Evolutionary conservation across 1,140 invertebrate genomes (phyloP), one percentile per base, ranked within the genome.

Genomic region (Cylas formicarius): DNA sequence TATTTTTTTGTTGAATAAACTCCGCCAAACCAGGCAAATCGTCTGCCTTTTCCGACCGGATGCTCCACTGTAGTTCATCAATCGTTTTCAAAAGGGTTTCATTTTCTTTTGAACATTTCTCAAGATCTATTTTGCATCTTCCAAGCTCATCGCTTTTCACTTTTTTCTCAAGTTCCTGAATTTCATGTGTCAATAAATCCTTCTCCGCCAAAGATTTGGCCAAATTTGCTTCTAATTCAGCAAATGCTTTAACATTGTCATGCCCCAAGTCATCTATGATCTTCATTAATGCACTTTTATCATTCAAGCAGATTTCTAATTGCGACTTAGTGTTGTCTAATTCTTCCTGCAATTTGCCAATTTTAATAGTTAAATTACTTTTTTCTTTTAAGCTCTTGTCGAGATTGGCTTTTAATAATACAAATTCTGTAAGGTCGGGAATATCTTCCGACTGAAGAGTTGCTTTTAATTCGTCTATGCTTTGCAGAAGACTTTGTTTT

Each of bases 301-400:
- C 24, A 35, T 20, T 33, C 14, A 48, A 26, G 18, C 26, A 14
- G 1, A 43, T 28, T 20, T 31, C 33, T 18, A 36, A 13, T 41
- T 41, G 2, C 2, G 17, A 14, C 26, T 34, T 34, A 0, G 27
- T 10, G 5, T 18, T 29, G 2, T 2, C 23, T 32, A 2, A 3
- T 10, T 21, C 18, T 21, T 35, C 24, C 14, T 39, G 18, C 21
- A 41, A 14, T 24, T 41, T 31, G 16, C n/a, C 24, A n/a, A 50
- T 50, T 7, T 36, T 33, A 2, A 18, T 24, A 21, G 56, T 55
- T 27, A 58, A 10, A 5, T 22, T 26, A 16, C 47, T 38, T 26
- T 58, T 57, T 11, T 48, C 29, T 22, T 51, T 50, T 4, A n/a
- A n/a, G n/a, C n/a, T n/a, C n/a, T n/a, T n/a, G n/a, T n/a, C n/a